These are phyloP conservation scores for Paracanthobrama guichenoti DNA, from an alignment of 2,113 vertebrate genomes.

Conservation along the genomic window DNA sequence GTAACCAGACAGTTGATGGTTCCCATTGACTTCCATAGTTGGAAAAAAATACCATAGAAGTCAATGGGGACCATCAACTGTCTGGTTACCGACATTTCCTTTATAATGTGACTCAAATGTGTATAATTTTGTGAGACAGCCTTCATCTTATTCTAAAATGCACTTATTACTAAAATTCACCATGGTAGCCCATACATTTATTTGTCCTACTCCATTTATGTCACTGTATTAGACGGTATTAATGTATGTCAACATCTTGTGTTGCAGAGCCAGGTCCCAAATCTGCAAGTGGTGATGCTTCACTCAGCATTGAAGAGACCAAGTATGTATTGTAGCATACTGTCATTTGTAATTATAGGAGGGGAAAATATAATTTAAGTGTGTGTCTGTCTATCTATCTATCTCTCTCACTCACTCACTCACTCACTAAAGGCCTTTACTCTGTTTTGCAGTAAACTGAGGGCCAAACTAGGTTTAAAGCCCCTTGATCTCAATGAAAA, in stretches of 20 bases:
- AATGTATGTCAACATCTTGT: background rate
- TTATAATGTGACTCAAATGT: too few species aligned
- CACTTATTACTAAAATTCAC: background rate
- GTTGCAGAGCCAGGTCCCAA: conserved; percentile 72
- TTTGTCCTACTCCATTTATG: background rate
- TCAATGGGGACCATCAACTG: too few species aligned
- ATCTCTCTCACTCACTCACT: too few species aligned
- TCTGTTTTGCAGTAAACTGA: conserved; percentile 78
- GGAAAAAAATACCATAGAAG: too few species aligned
- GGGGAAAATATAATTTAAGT: background rate
- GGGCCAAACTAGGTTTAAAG: conserved; percentile 89
- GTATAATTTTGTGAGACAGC: background rate
- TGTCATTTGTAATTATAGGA: background rate
- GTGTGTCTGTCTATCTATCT: too few species aligned
- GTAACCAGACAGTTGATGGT: too few species aligned
- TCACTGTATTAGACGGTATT: background rate
- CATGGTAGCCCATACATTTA: background rate
- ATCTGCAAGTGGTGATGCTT: conserved; percentile 82
- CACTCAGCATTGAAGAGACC: conserved; percentile 89
- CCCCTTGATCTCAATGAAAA: conserved; percentile 82
- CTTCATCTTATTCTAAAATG: background rate
- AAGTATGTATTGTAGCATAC: conserved; percentile 73
- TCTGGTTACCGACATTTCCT: too few species aligned
- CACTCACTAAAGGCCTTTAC: background rate
- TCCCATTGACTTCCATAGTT: too few species aligned